Base-by-base conservation (phyloP, 2,797 vertebrate species). In the Manis javanica region DNA sequence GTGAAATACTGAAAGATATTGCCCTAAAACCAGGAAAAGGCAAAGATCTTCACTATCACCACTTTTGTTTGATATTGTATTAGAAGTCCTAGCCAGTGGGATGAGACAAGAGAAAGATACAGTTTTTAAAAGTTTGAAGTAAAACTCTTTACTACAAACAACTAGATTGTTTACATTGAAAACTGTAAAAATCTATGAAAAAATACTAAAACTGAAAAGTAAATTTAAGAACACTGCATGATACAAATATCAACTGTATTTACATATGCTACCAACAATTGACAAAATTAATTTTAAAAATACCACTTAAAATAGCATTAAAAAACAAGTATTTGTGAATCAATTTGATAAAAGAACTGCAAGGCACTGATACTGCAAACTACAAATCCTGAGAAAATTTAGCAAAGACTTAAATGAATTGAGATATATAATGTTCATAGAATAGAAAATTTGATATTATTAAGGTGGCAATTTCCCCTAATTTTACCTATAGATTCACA, bases 371-470 rank as follows among this genome's bases (percentile, higher is more conserved):
- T 31, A 59, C 57, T 88, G 23, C n/a, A 64, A 91, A 78, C 12
- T 53, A 87, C 59, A 86, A 86, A 66, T 42, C 59, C 19, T 78
- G 66, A 91, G 29, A 88, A 88, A 88, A 91, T 51, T 85, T 84
- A 92, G n/a, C 78, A 92, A 81, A 75, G n/a, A 69, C 75, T 42
- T 74, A 74, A 94, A 91, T 72, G 11, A 68, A 74, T 68, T 37
- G 49, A 42, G 46, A 59, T 61, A 59, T 34, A 74, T 57, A 74
- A 84, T 96, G 34, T 84, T 72, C 59, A 57, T 63, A 16, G 21
- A 69, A 39, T 55, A 69, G 75, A 69, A 69, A 95, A 74, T 5
- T 74, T 79, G 34, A 51, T 85, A 79, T 79, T 81, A 79, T 49
- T 86, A 72, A 90, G 46, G 29, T n/a, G 57, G 15, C 21, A 39